Percentiles rank a stretch among this genome's conserved stretches.
These are phyloP conservation scores for Enteromius treurensis DNA, from an alignment of 2,797 vertebrate genomes.

Conservation along the genomic window DNA sequence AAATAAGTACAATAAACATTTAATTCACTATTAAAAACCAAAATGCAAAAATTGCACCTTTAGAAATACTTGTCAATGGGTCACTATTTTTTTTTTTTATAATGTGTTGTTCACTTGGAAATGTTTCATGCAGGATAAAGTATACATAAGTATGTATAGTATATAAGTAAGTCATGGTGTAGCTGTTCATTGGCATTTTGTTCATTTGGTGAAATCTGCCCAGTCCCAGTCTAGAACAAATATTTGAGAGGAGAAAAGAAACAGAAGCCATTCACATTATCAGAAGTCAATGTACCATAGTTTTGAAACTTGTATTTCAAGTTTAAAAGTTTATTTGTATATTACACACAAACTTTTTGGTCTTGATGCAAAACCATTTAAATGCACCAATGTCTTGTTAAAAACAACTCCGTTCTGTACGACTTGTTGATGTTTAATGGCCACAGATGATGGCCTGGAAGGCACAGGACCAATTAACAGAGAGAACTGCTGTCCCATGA, in stretches of 20 bases:
- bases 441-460: slow-evolving; percentile 19
- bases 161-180: no score
- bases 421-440: slow-evolving; percentile 19
- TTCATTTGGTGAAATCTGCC: no score
- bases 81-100: not conserved
- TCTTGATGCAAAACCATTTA: not conserved
- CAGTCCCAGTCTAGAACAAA: not conserved
- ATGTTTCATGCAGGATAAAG: not conserved
- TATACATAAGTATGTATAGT: no score
- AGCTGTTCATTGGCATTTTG: no score
- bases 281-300: not conserved
- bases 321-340: not conserved
- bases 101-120: not conserved
- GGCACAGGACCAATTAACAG: slow-evolving; percentile 25
- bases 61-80: not conserved
- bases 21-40: not conserved
- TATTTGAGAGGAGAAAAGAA: not conserved
- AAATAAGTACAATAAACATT: not conserved
- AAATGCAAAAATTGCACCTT: not conserved
- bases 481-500: slow-evolving; percentile 33
- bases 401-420: slow-evolving; percentile 6
- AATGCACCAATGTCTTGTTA: not conserved
- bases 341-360: not conserved
- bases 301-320: not conserved
- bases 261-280: not conserved